Conservation (phyloP, 2,888 invertebrate species). For the Acanthococcus lagerstroemiae region DNA sequence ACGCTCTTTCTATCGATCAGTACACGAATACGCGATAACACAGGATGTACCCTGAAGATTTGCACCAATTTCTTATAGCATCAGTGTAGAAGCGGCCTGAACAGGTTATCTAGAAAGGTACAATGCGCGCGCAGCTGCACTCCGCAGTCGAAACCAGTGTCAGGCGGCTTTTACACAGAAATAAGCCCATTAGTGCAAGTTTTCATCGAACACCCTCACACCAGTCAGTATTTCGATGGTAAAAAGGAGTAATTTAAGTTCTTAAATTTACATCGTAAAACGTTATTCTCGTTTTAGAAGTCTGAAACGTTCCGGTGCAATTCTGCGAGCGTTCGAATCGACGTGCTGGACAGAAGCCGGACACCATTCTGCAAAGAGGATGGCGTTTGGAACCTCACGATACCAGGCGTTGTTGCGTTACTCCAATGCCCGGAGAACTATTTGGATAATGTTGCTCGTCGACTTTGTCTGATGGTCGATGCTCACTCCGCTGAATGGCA, state of each 20-base stretch:
- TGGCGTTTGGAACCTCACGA: conserved; percentile 29
- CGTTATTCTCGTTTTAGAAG: conserved; percentile 48
- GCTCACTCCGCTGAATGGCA: conserved; percentile 61
- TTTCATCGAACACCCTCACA: too few relatives aligned
- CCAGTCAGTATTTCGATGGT: too few relatives aligned
- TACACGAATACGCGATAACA: too few relatives aligned
- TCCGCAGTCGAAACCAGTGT: too few relatives aligned
- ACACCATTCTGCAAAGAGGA: conserved; percentile 50
- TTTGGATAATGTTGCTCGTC: conserved; percentile 43
- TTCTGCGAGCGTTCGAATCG: conserved; percentile 48
- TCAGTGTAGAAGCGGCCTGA: too few relatives aligned
- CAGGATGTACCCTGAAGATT: too few relatives aligned
- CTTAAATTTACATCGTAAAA: not conserved
- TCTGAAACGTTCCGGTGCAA: conserved; percentile 63
- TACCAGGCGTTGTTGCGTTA: conserved; percentile 31
- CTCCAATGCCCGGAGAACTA: conserved; percentile 35
- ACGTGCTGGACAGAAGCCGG: conserved; percentile 52
- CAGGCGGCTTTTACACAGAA: too few relatives aligned
- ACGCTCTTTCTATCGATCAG: conserved; percentile 31
- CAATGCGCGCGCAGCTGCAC: too few relatives aligned
- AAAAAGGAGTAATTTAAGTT: too few relatives aligned
- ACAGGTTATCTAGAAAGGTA: too few relatives aligned
- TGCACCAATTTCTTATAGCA: too few relatives aligned
- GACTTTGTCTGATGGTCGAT: conserved; percentile 52
- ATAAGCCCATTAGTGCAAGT: too few relatives aligned